Conservation (phyloP, 1,140 invertebrate genomes). For the Eupeodes corollae region DNA sequence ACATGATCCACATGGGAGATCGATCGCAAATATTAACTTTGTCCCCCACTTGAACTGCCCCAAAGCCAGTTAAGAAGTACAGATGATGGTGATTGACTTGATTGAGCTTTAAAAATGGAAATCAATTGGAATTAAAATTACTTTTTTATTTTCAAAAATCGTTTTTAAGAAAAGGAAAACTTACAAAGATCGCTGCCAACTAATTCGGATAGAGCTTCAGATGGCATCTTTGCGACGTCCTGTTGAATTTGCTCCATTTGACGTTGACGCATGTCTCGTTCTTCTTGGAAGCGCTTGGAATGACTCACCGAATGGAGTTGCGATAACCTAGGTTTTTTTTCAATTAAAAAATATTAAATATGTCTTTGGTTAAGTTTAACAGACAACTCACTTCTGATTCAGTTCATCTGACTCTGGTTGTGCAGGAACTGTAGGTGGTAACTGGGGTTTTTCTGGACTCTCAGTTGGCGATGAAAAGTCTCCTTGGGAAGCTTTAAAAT, state of each 20-base stretch:
- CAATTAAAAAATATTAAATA: constrained; percentile 4
- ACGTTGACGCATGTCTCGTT: constrained; percentile 60
- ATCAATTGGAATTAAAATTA: constrained; percentile 29
- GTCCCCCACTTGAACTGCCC: constrained; percentile 40
- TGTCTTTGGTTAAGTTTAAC: not conserved
- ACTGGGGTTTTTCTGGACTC: not conserved
- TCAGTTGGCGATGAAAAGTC: not conserved
- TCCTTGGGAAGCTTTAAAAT: constrained; percentile 3
- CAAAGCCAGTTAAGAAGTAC: constrained; percentile 67
- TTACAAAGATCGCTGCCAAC: constrained; percentile 52
- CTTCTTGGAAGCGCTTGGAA: constrained; percentile 59
- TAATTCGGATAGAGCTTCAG: constrained; percentile 52
- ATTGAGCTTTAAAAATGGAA: constrained; percentile 44
- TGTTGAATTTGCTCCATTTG: constrained; percentile 60
- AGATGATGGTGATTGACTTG: constrained; percentile 62
- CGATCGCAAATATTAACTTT: not conserved
- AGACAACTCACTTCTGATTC: constrained; percentile 23
- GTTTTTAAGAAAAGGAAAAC: constrained; percentile 3
- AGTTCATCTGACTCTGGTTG: constrained; percentile 16
- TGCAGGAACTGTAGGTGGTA: constrained; percentile 7
- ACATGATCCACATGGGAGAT: too few species aligned
- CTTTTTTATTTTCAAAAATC: not conserved
- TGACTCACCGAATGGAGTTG: constrained; percentile 62
- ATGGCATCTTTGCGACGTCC: constrained; percentile 54
- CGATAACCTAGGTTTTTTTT: constrained; percentile 50